Evolutionary conservation across 2,888 invertebrate species (phyloP), one percentile per base, ranked within the genome.

Genomic region (Rhingia rostrata): DNA sequence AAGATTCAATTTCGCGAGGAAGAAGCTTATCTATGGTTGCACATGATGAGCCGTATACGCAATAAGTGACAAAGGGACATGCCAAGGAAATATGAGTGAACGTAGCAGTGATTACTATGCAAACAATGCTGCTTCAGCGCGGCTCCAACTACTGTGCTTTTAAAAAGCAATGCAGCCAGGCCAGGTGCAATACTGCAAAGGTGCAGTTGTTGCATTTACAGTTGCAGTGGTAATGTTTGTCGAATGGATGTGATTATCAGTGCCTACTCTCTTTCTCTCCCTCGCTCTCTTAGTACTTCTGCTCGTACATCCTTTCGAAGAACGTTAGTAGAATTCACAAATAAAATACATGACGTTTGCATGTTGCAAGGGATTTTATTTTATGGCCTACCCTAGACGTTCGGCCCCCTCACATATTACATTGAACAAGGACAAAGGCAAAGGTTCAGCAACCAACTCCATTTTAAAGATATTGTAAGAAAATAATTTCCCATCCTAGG

Each of bases 111-210:
- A 64, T 51, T 64, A 30, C 64, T 39, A 51, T 37, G 49, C 49
- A 64, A 51, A 64, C 64, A 64, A 64, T 64, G 39, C 22, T 22
- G 37, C 32, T 49, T 56, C 33, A 47, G 61, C 35, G 22, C 49
- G 30, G 30, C 49, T 49, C 49, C 9, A 14, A 54, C 37, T 43
- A 54, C 54, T 64, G 32, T 54, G 47, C 64, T 64, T 64, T 64
- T 41, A 56, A 56, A 14, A 4, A 54, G 12, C 32, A 32, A 10
- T 10, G 7, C 47, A 58, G 64, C 49, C 41, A 41, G 64, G 14
- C 39, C 32, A 63, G 32, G 39, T 41, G 22, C 37, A 64, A 64
- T 56, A 47, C 64, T 64, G 32, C 39, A 74, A 74, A 54, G 56
- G 66, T 64, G 54, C 39, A 60, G 43, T 63, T 47, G 47, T 22